Evolutionary conservation across 1,140 invertebrate species (phyloP), one percentile per base, ranked within the genome.

Genomic region (Drosophila jambulina): DNA sequence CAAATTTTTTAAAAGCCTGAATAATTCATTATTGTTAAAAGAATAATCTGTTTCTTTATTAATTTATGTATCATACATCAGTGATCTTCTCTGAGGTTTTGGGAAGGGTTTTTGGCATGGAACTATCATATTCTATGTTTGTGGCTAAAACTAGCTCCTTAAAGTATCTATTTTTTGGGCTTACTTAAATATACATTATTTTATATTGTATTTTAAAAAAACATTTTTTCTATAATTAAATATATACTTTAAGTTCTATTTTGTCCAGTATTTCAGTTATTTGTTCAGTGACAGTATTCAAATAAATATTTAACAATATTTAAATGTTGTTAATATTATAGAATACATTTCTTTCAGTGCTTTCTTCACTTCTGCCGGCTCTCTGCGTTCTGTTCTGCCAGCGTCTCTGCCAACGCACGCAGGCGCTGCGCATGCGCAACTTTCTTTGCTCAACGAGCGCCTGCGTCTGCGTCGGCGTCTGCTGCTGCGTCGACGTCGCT

Each of bases 361-460:
- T 29, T 12, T 12, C 13, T 38, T 10, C 17, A 23, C 8, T 21
- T 65, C 67, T 64, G 43, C 58, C 43, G 4, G 13, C 27, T 29
- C 62, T 71, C 74, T 53, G 62, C 49, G 54, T 25, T 36, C 29
- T 77, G 23, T 19, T 48, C 65, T 34, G 68, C 57, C 78, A 12
- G 29, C 69, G 62, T 43, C 57, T 48, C 65, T 29, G 65, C 21
- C 65, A 53, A 72, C 68, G 68, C 59, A 46, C 49, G 42, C 63
- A 15, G 32, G 38, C 32, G 32, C 32, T 68, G 76, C 83, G 75
- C 75, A 79, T 88, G 83, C 83, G 83, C 84, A 82, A 83, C 79
- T 86, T 82, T 71, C 75, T 63, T 60, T 61, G 65, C 74, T 48
- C 65, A 64, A 80, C 54, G 68, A 46, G 54, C 45, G 67, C n/a